A percentile compares a stretch with the other conserved stretches of the same genome.
Evolutionary conservation across 2,888 invertebrate genomes (phyloP).

Genomic region (Drosophila borborema): DNA sequence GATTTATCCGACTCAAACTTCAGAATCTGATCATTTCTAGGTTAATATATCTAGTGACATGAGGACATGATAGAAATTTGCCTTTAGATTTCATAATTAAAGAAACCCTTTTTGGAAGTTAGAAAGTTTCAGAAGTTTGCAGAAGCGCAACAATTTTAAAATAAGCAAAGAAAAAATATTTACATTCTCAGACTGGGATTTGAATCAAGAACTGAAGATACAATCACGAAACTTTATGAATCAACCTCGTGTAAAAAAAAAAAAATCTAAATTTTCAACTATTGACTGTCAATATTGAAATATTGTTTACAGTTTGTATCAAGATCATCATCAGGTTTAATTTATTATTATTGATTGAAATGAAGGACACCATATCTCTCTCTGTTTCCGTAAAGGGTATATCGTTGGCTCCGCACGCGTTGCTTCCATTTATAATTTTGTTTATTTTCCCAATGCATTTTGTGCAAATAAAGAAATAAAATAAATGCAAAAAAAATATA

Average conservation of each 20-base stretch:
- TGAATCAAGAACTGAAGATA: neutral
- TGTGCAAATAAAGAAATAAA: constrained; percentile 70
- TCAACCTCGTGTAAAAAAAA: no score
- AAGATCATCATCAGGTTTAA: neutral
- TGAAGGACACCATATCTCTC: neutral
- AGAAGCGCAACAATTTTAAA: neutral
- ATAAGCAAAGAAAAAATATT: neutral
- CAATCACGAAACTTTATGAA: neutral
- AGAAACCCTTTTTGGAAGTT: no score
- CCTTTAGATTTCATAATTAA: no score
- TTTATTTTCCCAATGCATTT: constrained; percentile 77
- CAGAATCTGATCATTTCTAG: no score
- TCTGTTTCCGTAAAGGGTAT: constrained; percentile 23
- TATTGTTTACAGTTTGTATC: no score
- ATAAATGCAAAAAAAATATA: constrained; percentile 42
- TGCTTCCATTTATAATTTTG: constrained; percentile 73
- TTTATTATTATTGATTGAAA: neutral
- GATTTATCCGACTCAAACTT: neutral
- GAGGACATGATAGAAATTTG: no score
- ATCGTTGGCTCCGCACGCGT: constrained; percentile 43
- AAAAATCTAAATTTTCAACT: no score
- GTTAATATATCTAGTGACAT: no score
- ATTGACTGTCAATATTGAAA: neutral
- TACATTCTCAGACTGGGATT: neutral
- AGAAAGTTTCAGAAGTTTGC: neutral